These are phyloP conservation scores for Aplodontia rufa DNA, from an alignment of 2,113 vertebrate genomes.

Conservation along the genomic window DNA sequence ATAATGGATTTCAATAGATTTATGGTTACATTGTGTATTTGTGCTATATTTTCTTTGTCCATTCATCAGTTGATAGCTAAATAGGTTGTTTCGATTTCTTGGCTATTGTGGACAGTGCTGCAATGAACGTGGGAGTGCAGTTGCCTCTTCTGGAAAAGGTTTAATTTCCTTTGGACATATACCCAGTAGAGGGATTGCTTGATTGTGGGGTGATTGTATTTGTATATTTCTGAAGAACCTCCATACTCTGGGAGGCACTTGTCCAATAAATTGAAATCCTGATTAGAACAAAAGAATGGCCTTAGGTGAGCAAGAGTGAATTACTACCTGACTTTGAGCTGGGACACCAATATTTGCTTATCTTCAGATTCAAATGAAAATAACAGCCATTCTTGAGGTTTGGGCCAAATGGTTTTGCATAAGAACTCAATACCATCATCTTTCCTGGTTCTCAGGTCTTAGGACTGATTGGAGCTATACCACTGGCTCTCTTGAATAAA, in stretches of 20 bases:
- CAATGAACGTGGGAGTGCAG: not conserved
- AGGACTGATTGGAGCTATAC: accelerated
- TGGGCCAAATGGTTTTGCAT: not conserved
- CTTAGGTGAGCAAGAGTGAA: not conserved
- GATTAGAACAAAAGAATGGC: not conserved
- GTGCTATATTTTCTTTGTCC: not conserved
- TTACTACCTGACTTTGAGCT: not conserved
- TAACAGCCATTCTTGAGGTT: not conserved
- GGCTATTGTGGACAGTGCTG: not conserved
- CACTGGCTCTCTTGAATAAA: not conserved
- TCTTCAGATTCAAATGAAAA: not conserved
- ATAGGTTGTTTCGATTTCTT: not conserved
- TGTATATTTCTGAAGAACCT: not conserved
- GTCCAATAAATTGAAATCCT: not conserved
- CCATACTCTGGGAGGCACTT: not conserved
- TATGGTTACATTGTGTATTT: not conserved
- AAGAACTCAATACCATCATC: not conserved
- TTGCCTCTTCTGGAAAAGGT: not conserved
- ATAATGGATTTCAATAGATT: not conserved
- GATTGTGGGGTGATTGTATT: not conserved
- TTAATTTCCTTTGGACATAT: not conserved
- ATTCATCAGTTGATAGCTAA: not conserved
- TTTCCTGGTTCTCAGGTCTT: not conserved
- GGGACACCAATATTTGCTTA: not conserved
- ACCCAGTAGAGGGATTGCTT: not conserved